Conservation (phyloP, 2,888 invertebrate genomes). For the Glaucopsyche alexis region DNA sequence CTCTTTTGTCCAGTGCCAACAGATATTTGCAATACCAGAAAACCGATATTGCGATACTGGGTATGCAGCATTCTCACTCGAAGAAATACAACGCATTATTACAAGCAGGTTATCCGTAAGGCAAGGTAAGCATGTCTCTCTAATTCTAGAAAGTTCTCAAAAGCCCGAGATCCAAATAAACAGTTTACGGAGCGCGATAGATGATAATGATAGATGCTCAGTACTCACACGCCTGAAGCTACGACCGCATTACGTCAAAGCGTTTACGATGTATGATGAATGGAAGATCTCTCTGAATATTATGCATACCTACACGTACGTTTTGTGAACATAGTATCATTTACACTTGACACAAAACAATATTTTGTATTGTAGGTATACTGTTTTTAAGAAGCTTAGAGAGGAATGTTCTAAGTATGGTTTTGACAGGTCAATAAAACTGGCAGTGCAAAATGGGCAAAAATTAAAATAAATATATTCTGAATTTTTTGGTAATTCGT, state of each 20-base stretch:
- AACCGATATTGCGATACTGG: too few species aligned
- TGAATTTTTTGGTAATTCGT: too few species aligned
- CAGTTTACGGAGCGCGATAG: background rate
- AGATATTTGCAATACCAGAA: too few species aligned
- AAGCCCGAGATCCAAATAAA: background rate
- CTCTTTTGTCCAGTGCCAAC: too few species aligned
- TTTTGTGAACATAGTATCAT: background rate
- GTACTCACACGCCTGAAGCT: constrained; percentile 15
- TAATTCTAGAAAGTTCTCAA: background rate
- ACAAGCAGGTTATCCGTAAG: too few species aligned
- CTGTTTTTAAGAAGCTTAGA: background rate
- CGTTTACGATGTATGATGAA: constrained; percentile 38
- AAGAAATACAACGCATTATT: too few species aligned
- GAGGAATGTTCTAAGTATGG: too few species aligned
- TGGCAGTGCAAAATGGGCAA: too few species aligned
- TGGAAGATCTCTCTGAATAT: constrained; percentile 34
- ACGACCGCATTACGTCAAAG: constrained; percentile 37
- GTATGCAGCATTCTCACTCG: too few species aligned
- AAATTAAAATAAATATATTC: too few species aligned
- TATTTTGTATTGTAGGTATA: background rate
- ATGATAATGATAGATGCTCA: background rate
- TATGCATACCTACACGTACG: background rate
- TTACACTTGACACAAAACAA: background rate
- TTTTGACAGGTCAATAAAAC: too few species aligned
- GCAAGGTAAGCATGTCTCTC: background rate